A percentile compares a stretch with the other conserved stretches of the same genome.
Evolutionary conservation across 2,797 vertebrate genomes (phyloP).

Genomic region (Falco peregrinus): DNA sequence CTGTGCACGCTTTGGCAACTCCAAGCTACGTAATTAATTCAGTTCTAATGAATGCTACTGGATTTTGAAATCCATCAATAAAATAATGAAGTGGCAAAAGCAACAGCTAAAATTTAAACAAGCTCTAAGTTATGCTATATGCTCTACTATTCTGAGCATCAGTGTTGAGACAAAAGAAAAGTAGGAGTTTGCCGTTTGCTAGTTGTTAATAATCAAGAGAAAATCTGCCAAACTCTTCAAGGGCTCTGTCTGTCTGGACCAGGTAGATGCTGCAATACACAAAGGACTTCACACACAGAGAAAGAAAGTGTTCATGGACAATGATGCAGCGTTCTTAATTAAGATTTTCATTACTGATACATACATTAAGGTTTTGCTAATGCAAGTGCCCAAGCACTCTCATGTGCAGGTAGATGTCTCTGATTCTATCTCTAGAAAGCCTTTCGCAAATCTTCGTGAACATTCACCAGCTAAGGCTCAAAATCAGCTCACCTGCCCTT

Average conservation of each 20-base stretch:
- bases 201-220: constrained; percentile 75
- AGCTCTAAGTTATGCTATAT: constrained; percentile 55
- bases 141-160: constrained; percentile 58
- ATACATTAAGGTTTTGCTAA: constrained; percentile 81
- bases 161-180: constrained; percentile 74
- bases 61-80: constrained; percentile 64
- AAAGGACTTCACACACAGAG: constrained; percentile 75
- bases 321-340: constrained; percentile 83
- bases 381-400: constrained; percentile 74
- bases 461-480: constrained; percentile 21
- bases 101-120: constrained; percentile 47
- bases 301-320: constrained; percentile 77
- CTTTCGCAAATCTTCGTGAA: neutral
- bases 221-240: constrained; percentile 75
- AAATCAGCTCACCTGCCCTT: constrained; percentile 48
- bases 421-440: constrained; percentile 75
- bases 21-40: constrained; percentile 59
- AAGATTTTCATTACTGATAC: constrained; percentile 87
- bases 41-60: constrained; percentile 55
- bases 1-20: constrained; percentile 64
- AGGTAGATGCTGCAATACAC: constrained; percentile 76
- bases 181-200: constrained; percentile 70
- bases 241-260: constrained; percentile 76
- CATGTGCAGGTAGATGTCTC: constrained; percentile 79
- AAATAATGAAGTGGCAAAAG: constrained; percentile 53